Conservation (phyloP, 2,797 vertebrate genomes). For the Micrastur ruficollis region DNA sequence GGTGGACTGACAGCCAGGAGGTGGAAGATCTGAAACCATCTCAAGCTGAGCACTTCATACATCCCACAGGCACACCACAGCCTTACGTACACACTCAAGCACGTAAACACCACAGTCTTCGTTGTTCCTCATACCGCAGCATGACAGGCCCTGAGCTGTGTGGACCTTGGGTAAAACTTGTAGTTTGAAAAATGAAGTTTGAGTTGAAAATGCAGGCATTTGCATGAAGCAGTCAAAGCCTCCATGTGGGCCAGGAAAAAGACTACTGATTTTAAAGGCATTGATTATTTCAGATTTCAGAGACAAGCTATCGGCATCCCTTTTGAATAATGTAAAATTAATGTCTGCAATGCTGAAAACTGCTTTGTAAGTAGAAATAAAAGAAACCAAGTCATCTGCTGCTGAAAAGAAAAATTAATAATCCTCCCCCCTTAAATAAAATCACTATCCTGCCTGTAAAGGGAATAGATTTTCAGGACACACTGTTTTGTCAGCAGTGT, state of each 20-base stretch:
- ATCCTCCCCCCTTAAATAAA: neutral
- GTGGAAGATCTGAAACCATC: neutral
- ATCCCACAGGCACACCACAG: neutral
- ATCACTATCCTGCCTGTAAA: neutral
- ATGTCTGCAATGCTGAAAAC: neutral
- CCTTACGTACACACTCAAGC: neutral
- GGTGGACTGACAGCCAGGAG: neutral
- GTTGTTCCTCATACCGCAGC: neutral
- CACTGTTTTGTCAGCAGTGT: neutral
- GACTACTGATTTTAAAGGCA: neutral
- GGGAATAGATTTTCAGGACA: neutral
- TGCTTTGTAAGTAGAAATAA: neutral
- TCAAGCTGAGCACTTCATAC: neutral
- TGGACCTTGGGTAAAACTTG: neutral
- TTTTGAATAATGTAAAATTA: neutral
- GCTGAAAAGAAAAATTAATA: neutral
- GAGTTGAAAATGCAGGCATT: neutral
- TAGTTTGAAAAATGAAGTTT: neutral
- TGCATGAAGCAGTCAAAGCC: neutral
- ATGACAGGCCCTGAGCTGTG: neutral
- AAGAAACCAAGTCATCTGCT: neutral
- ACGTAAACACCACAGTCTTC: rapidly evolving
- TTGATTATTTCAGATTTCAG: neutral
- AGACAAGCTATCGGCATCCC: neutral
- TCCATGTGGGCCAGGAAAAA: neutral